Percentiles rank a stretch among this genome's conserved stretches.
phyloP scores from a whole-genome alignment of 2,113 vertebrate species.

The Arvicanthis niloticus region DNA sequence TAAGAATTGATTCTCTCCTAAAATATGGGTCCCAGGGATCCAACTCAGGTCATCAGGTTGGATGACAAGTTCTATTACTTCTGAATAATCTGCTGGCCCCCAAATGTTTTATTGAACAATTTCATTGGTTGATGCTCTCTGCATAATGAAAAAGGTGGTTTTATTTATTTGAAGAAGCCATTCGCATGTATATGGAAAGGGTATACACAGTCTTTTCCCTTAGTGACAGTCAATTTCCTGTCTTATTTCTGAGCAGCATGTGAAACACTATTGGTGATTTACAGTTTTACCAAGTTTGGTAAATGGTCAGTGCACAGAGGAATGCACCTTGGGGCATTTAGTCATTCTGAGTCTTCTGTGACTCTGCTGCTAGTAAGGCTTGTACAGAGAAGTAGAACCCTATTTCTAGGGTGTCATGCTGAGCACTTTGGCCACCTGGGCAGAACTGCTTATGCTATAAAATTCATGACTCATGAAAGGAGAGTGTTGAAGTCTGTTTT shows the following conservation, averaged over 20 bases:
- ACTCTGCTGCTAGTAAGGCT: background rate
- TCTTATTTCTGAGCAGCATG: background rate
- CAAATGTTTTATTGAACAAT: background rate
- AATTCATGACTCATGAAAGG: background rate
- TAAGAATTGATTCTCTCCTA: background rate
- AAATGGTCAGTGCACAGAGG: background rate
- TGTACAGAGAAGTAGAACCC: background rate
- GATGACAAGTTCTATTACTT: background rate
- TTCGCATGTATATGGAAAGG: constrained; percentile 13
- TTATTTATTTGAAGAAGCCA: background rate
- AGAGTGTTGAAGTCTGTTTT: background rate
- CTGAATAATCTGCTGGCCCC: background rate
- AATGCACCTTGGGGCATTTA: background rate
- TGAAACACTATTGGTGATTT: background rate
- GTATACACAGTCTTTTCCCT: background rate
- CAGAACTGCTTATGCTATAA: background rate
- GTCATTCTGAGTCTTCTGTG: background rate
- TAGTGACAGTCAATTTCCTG: background rate
- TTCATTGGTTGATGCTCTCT: background rate
- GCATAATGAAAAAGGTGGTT: background rate
- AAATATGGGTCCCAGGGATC: background rate
- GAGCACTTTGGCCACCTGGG: background rate
- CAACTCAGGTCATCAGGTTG: background rate
- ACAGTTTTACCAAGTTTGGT: background rate
- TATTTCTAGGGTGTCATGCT: background rate